Evolutionary conservation across 1,140 invertebrate genomes (phyloP).

Genomic region (Sinella curviseta): DNA sequence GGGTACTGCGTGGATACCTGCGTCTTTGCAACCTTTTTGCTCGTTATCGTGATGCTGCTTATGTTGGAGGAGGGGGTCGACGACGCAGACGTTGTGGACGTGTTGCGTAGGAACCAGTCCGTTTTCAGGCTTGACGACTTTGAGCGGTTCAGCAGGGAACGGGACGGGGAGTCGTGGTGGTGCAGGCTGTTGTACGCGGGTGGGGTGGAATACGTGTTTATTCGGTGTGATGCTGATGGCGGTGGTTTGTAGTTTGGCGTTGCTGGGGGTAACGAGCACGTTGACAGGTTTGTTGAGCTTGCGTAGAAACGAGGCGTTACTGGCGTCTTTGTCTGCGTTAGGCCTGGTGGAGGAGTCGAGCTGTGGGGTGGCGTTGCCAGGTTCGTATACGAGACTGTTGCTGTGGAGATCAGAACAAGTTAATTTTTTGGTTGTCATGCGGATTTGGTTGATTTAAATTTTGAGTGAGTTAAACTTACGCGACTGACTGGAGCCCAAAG

Average conservation of each 20-base stretch:
- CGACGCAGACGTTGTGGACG: background rate
- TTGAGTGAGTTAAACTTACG: background rate
- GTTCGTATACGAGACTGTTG: background rate
- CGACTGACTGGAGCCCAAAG: background rate
- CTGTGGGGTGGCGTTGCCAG: too few species aligned
- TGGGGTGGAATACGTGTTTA: too few species aligned
- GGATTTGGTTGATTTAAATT: background rate
- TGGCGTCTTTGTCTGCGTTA: too few species aligned
- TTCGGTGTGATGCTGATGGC: background rate
- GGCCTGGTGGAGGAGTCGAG: too few species aligned
- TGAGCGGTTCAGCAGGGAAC: constrained; percentile 1
- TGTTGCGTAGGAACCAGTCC: constrained; percentile 22
- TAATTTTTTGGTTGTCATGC: background rate
- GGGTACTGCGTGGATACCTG: constrained; percentile 5
- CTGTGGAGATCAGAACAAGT: background rate
- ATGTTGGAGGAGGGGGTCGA: background rate
- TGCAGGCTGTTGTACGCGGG: background rate
- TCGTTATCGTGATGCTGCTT: constrained; percentile 8
- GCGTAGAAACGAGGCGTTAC: too few species aligned
- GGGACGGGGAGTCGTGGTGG: background rate
- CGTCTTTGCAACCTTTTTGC: background rate
- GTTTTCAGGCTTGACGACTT: constrained; percentile 8
- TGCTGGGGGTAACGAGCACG: too few species aligned
- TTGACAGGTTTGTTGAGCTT: background rate
- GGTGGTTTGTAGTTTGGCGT: too few species aligned